phyloP scores from a whole-genome alignment of 2,113 vertebrate species.

The Rhinolophus ferrumequinum region DNA sequence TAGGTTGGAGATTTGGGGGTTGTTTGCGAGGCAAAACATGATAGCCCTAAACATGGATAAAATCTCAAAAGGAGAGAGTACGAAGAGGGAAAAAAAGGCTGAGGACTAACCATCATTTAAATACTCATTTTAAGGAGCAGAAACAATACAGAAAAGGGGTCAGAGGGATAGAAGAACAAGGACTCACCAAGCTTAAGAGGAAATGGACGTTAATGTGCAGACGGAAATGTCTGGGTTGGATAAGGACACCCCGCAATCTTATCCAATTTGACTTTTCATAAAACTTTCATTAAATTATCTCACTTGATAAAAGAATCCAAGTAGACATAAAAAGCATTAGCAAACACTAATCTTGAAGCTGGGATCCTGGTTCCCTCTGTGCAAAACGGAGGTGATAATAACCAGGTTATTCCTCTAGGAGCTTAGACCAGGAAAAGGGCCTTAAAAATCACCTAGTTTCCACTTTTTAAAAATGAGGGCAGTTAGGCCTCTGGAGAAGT shows the following conservation, averaged over 20 bases:
- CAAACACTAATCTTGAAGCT: background rate
- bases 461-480: constrained; percentile 20
- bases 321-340: background rate
- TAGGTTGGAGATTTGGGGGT: background rate
- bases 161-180: background rate
- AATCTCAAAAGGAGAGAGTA: background rate
- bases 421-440: background rate
- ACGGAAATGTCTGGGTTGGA: background rate
- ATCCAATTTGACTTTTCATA: background rate
- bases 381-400: background rate
- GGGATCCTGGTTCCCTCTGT: background rate
- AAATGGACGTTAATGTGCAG: background rate
- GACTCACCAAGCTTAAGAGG: background rate
- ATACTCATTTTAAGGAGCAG: background rate
- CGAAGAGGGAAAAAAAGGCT: background rate
- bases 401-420: background rate
- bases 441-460: constrained; percentile 17
- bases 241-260: background rate
- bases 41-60: background rate
- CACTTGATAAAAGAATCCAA: background rate
- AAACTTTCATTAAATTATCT: background rate
- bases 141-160: background rate
- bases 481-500: background rate
- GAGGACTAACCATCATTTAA: background rate
- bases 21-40: background rate